Percentiles rank a stretch among this genome's conserved stretches.
Evolutionary conservation across 2,888 invertebrate species (phyloP).

Genomic region (Muscina levida): DNA sequence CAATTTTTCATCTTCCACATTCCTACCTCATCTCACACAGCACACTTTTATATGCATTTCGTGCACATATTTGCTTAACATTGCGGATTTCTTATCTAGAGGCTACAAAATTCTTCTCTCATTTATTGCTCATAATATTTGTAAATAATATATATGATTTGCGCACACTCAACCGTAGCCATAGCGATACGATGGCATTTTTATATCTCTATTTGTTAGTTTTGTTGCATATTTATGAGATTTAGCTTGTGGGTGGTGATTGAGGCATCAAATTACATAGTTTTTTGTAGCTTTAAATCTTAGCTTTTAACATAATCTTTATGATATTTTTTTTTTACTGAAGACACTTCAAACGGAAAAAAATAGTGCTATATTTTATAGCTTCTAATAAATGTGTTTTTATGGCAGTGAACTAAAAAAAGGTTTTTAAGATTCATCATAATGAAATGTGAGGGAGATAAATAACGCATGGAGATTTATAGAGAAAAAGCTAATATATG

Average conservation of each 20-base stretch:
- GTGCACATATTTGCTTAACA: conserved; percentile 62
- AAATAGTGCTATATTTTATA: not conserved
- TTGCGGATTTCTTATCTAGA: conserved; percentile 42
- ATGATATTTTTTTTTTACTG: conserved; percentile 19
- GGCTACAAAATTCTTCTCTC: conserved; percentile 51
- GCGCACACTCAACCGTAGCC: not conserved
- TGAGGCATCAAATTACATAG: conserved; percentile 19
- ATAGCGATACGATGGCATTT: not conserved
- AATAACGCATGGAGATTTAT: no score
- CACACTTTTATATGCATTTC: conserved; percentile 52
- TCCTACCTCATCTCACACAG: no score
- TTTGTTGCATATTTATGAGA: conserved; percentile 24
- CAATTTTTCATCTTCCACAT: no score
- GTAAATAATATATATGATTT: conserved; percentile 16
- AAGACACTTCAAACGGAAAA: not conserved
- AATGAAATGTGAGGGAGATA: no score
- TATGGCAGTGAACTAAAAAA: not conserved
- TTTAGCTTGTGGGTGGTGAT: conserved; percentile 24
- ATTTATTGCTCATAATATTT: not conserved
- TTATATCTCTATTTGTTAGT: conserved; percentile 28
- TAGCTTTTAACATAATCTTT: conserved; percentile 5
- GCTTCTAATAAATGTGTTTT: conserved; percentile 3
- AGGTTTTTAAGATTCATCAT: no score
- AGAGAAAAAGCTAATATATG: no score
- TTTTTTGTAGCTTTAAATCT: no score